These are phyloP conservation scores for Mesorhabditis sp. DNA, from an alignment of 2,888 invertebrate species.

Conservation along the genomic window DNA sequence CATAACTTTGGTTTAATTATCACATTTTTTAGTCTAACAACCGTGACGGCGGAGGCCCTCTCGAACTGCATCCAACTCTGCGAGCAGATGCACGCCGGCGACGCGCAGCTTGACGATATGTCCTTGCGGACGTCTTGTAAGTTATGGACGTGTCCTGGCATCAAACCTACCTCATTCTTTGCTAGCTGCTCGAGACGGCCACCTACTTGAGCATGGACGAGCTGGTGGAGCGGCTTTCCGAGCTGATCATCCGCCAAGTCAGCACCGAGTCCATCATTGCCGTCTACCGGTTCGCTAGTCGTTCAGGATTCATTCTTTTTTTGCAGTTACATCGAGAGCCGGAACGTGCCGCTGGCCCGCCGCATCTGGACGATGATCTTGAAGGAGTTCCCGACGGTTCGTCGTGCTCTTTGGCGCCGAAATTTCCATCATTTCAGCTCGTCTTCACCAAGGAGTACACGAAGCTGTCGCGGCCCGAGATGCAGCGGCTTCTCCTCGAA, in stretches of 20 bases:
- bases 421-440: background rate
- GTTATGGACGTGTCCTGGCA: background rate
- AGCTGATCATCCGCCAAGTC: background rate
- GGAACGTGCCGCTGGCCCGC: background rate
- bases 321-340: background rate
- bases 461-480: background rate
- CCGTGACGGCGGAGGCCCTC: background rate
- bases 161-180: background rate
- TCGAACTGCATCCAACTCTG: background rate
- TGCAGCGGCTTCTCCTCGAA: background rate
- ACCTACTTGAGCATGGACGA: background rate
- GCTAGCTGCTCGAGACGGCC: background rate
- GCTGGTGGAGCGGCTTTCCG: background rate
- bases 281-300: background rate
- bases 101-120: background rate
- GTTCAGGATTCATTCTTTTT: background rate
- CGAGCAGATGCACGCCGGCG: background rate
- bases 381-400: background rate
- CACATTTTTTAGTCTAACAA: background rate
- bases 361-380: background rate
- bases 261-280: background rate
- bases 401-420: background rate
- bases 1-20: background rate
- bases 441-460: background rate
- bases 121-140: background rate